A percentile compares a stretch with the other conserved stretches of the same genome.
Conservation (phyloP, 2,888 invertebrate genomes). For the Aradus depressus region DNA sequence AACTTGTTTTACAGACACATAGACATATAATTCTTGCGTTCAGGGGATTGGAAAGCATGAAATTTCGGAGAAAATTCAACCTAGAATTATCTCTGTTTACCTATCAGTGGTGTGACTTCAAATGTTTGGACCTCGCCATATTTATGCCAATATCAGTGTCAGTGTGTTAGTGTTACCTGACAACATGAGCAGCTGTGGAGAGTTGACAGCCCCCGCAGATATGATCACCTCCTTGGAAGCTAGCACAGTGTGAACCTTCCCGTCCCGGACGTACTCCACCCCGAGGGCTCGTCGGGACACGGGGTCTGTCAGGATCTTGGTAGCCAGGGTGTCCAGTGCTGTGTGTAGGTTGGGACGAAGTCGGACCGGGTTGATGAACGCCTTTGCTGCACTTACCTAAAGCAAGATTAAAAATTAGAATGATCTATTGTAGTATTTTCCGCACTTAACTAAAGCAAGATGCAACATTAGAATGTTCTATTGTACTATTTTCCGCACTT, state of each 20-base stretch:
- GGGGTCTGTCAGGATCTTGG: slow-evolving; percentile 61
- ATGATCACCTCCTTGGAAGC: slow-evolving; percentile 73
- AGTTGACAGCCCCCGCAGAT: slow-evolving; percentile 79
- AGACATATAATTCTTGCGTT: too few relatives aligned
- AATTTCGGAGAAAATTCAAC: too few relatives aligned
- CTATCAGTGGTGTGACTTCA: not conserved
- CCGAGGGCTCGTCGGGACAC: slow-evolving; percentile 61
- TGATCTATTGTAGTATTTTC: too few relatives aligned
- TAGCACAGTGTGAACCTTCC: slow-evolving; percentile 46
- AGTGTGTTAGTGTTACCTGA: slow-evolving; percentile 37
- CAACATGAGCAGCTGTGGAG: slow-evolving; percentile 87
- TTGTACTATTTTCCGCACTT: too few relatives aligned
- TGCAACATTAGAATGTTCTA: too few relatives aligned
- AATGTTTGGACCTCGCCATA: not conserved
- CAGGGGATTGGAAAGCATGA: too few relatives aligned
- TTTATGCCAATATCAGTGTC: not conserved
- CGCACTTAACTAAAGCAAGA: too few relatives aligned
- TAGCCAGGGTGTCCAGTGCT: slow-evolving; percentile 67
- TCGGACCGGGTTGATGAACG: slow-evolving; percentile 68
- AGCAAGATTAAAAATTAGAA: too few relatives aligned
- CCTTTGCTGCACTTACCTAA: slow-evolving; percentile 78
- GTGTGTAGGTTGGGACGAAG: slow-evolving; percentile 67
- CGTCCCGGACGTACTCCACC: slow-evolving; percentile 61
- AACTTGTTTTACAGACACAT: too few relatives aligned
- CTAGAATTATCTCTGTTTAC: too few relatives aligned